Base-by-base conservation (phyloP, 1,140 invertebrate species). In the Stegodyphus mimosarum region DNA sequence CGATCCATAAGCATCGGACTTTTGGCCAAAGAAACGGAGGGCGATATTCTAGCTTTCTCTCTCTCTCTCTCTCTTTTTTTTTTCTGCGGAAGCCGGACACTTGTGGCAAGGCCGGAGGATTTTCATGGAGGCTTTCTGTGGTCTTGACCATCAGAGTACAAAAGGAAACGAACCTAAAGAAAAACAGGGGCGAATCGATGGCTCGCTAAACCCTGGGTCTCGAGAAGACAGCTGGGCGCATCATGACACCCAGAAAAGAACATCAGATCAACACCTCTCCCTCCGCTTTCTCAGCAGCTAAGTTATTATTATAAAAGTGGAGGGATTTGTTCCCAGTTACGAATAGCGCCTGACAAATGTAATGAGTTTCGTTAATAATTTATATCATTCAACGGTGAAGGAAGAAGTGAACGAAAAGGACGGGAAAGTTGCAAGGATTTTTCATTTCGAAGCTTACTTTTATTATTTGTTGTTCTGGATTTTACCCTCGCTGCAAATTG, bases 361-460 rank as follows among this genome's bases (percentile, higher is more conserved):
- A 83, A 83, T 83, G 80, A 83, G 80, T 83, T 83, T 74, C 80
- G 70, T 83, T 83, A 83, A 83, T 83, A 83, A 83, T 83, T 83
- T 83, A 83, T 83, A 83, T 83, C 80, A 74, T 80, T 80, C 77
- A 80, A 60, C 55, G 55, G 15, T 60, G 52, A 64, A 50, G 77
- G 75, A 64, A 50, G 77, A 63, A 83, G 60, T 50, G 80, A 74
- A 55, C 49, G 76, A 80, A 71, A 74, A 33, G 18, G 60, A 52
- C 15, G 76, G 52, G 52, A 78, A 66, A 80, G 53, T n/a, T 48
- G 15, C 50, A 10, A 17, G 70, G 80, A 83, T 83, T 83, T 83
- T 74, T 83, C 70, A 73, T 53, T n/a, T 50, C 4, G 51, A 73
- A 51, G 48, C 55, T 15, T 10, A 10, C 15, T 60, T 60, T 60